Evolutionary conservation across 2,797 vertebrate genomes (phyloP), one percentile per base, ranked within the genome.

Genomic region (Pogonophryne albipinna): DNA sequence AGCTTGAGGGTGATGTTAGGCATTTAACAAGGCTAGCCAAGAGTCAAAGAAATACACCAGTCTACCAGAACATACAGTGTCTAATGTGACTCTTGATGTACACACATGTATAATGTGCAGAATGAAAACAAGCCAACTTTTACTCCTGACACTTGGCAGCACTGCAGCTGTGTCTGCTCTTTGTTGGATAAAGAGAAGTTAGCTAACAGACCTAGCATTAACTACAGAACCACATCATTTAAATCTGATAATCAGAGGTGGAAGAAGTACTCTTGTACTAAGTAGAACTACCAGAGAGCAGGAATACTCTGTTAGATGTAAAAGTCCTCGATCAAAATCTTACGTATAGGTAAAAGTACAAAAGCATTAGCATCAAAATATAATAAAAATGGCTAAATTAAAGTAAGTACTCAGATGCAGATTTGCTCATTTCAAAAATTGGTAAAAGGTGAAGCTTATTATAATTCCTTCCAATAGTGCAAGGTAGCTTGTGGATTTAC

Each of bases 141-240:
- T 45, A 58, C 69, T 52, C 45, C 3, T 49, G 41, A 59, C 42
- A 68, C 38, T 55, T 84, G 71, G 57, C 81, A 84, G 57, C 82
- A 50, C 60, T 84, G 82, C 80, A 87, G 78, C 73, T 76, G 64
- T 64, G 45, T 67, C 12, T 71, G 67, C 20, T 70, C 71, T n/a
- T 49, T 42, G 34, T 45, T 53, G 38, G 55, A 58, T 59, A 16
- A 58, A 61, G 14, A 75, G 56, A 84, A 79, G 84, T 80, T 74
- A 68, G 70, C 83, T 62, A 66, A 68, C 59, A 66, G 59, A 70
- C 51, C 56, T 44, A 17, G 4, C 9, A 44, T 46, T 34, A 17
- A 34, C 63, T 62, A 23, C 14, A 65, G 77, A 14, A 47, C 16
- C 47, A 34, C 19, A 46, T 19, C 3, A n/a, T 46, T 20, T 20